Evolutionary conservation across 2,888 invertebrate species (phyloP).

Genomic region (Amiota mariae): DNA sequence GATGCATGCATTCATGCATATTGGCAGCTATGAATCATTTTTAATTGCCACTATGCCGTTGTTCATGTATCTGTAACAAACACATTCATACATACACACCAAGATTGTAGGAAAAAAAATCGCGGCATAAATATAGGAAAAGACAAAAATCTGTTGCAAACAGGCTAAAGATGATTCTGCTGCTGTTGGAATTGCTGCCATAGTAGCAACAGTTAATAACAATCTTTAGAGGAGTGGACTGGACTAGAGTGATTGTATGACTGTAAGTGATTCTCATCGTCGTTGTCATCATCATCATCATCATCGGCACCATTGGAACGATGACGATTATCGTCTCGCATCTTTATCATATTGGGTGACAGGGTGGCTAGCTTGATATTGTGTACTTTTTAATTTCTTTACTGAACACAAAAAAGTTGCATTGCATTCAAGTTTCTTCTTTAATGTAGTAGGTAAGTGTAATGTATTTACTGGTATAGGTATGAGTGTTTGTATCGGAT

Average conservation of each 20-base stretch:
- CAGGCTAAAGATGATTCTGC: no score
- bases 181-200: no score
- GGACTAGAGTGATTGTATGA: background rate
- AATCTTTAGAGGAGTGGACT: no score
- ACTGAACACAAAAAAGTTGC: slow-evolving; percentile 31
- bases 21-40: slow-evolving; percentile 23
- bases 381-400: slow-evolving; percentile 34
- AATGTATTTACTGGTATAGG: no score
- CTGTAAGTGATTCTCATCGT: background rate
- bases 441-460: no score
- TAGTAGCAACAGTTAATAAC: no score
- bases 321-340: background rate
- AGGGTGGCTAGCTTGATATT: slow-evolving; percentile 36
- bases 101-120: background rate
- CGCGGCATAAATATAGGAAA: no score
- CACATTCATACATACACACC: background rate
- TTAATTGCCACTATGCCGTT: slow-evolving; percentile 18
- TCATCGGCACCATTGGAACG: no score
- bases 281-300: no score
- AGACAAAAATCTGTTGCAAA: no score
- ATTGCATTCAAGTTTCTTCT: slow-evolving; percentile 31
- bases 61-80: background rate
- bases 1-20: background rate
- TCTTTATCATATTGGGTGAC: slow-evolving; percentile 34
- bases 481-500: slow-evolving; percentile 15